phyloP scores from a whole-genome alignment of 2,797 vertebrate species.

The Galago senegalensis region DNA sequence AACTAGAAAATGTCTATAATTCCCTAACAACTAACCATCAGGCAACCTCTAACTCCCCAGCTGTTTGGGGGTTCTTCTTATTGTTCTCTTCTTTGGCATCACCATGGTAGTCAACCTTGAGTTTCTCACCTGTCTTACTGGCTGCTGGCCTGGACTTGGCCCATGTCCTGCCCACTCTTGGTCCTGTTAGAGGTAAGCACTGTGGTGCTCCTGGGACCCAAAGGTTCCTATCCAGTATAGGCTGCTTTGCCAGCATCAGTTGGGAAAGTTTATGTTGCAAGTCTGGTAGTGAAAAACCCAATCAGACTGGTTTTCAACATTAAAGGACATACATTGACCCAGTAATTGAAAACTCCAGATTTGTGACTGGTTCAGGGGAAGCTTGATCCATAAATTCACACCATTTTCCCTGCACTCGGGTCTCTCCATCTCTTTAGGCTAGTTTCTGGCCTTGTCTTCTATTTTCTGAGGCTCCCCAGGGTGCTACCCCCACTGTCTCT shows the following conservation, averaged over 20 bases:
- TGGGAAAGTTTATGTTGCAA: neutral
- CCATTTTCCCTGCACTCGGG: neutral
- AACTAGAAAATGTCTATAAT: constrained; percentile 15
- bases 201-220: neutral
- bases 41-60: neutral
- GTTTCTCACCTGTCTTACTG: neutral
- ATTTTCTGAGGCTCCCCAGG: neutral
- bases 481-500: neutral
- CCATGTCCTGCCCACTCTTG: neutral
- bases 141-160: neutral
- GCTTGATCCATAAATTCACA: neutral
- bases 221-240: neutral
- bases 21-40: neutral
- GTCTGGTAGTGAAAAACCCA: neutral
- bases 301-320: neutral
- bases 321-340: neutral
- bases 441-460: neutral
- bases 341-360: neutral
- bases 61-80: neutral
- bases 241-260: neutral
- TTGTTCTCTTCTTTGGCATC: neutral
- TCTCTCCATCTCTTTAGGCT: neutral
- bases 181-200: neutral
- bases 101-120: neutral
- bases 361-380: neutral